Conservation (phyloP, 1,140 invertebrate species). For the Drosophila pseudoobscura region DNA sequence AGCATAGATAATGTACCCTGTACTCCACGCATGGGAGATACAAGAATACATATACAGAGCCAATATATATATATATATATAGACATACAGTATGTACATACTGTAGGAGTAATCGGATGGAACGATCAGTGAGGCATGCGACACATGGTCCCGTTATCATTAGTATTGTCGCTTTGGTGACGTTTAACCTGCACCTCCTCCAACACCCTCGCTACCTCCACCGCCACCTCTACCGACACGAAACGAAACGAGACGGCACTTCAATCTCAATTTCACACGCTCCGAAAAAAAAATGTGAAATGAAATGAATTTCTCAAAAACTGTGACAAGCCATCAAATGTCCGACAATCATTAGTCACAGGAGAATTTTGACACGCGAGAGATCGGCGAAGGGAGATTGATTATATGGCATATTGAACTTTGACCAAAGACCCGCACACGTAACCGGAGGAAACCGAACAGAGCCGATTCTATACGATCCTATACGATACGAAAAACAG, state of each 20-base stretch:
- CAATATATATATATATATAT: background rate
- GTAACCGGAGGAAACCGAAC: too few relatives aligned
- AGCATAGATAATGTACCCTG: too few relatives aligned
- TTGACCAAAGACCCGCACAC: constrained; percentile 24
- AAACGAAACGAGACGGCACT: background rate
- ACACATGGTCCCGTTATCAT: constrained; percentile 61
- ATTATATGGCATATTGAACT: constrained; percentile 63
- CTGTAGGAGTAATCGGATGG: constrained; percentile 5
- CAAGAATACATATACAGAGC: too few relatives aligned
- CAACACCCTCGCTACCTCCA: too few relatives aligned
- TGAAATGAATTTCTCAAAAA: constrained; percentile 12
- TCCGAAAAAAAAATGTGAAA: constrained; percentile 16
- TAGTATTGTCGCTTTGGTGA: constrained; percentile 63
- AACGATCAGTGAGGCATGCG: constrained; percentile 23
- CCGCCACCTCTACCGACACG: background rate
- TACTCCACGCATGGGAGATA: too few relatives aligned
- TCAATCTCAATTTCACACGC: constrained; percentile 59
- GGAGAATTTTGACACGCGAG: constrained; percentile 38
- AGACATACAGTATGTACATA: background rate
- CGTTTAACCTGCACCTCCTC: constrained; percentile 23
- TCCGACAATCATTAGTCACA: constrained; percentile 69
- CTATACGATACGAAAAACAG: background rate
- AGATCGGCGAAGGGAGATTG: constrained; percentile 37
- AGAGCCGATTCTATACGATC: too few relatives aligned
- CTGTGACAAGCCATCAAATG: constrained; percentile 64